Percentiles rank a stretch among this genome's conserved stretches.
Evolutionary conservation across 2,888 invertebrate species (phyloP).

Genomic region (Coenonympha arcania): DNA sequence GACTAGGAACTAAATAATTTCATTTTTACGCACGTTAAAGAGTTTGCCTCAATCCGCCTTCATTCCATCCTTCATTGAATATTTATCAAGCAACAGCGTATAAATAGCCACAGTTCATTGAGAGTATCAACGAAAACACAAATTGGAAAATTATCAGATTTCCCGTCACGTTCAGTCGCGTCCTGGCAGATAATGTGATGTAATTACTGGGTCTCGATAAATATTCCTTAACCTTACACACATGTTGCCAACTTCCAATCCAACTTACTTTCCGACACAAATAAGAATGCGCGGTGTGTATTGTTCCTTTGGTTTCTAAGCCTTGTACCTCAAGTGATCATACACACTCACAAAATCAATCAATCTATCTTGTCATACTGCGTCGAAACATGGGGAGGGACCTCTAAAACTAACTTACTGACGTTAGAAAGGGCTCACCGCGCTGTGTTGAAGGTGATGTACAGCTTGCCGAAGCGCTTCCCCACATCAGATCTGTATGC

Average conservation of each 20-base stretch:
- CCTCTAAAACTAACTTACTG: too few species aligned
- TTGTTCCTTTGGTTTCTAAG: too few species aligned
- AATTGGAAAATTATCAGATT: constrained; percentile 39
- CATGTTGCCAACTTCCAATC: not conserved
- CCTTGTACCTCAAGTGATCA: too few species aligned
- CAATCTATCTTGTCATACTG: too few species aligned
- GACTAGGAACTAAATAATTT: too few species aligned
- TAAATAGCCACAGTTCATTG: constrained; percentile 3
- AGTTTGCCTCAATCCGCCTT: not conserved
- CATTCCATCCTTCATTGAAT: not conserved
- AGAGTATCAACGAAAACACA: constrained; percentile 22
- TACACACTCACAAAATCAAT: too few species aligned
- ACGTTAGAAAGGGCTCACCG: too few species aligned
- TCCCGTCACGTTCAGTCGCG: constrained; percentile 38
- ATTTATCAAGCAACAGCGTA: not conserved
- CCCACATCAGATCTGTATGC: too few species aligned
- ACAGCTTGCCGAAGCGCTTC: too few species aligned
- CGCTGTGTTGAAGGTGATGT: too few species aligned
- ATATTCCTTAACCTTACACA: constrained; percentile 19
- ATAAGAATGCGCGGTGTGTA: too few species aligned
- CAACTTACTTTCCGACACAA: not conserved
- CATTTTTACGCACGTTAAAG: not conserved
- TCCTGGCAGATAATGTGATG: constrained; percentile 41
- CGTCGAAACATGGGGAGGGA: too few species aligned
- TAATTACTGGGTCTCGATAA: constrained; percentile 35